These are phyloP conservation scores for Antheraea pernyi DNA, from an alignment of 1,140 invertebrate species.

Conservation along the genomic window DNA sequence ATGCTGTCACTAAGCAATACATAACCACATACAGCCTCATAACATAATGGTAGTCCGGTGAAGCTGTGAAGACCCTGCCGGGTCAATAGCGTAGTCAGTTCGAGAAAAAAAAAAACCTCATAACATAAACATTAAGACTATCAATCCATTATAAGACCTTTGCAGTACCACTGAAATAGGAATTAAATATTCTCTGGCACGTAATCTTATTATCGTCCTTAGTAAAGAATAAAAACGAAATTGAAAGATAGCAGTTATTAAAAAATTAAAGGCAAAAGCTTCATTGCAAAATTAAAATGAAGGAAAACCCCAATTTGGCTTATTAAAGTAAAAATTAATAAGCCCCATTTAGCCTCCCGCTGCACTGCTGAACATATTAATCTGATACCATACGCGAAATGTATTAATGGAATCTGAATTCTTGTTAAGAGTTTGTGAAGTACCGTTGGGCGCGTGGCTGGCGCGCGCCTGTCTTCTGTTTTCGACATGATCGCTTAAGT, in stretches of 20 bases:
- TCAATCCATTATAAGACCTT: background rate
- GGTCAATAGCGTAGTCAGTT: no score
- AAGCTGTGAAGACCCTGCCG: no score
- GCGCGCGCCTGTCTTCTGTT: conserved; percentile 45
- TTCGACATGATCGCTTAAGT: conserved; percentile 59
- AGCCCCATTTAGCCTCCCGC: conserved; percentile 6
- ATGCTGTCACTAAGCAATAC: no score
- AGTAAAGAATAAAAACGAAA: background rate
- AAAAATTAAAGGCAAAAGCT: background rate
- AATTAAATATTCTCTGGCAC: background rate
- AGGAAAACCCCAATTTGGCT: background rate
- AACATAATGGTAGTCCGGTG: no score
- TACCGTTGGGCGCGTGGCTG: conserved; percentile 67
- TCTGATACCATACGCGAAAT: conserved; percentile 66
- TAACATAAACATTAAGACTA: no score
- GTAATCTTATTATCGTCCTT: background rate
- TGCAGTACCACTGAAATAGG: background rate
- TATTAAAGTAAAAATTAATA: conserved; percentile 11
- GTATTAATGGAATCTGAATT: conserved; percentile 59
- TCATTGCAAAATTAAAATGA: background rate
- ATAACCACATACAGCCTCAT: no score
- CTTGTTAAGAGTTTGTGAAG: conserved; percentile 48
- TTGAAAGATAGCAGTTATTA: background rate
- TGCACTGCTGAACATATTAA: conserved; percentile 32
- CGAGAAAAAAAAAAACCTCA: no score